Evolutionary conservation across 1,140 invertebrate species (phyloP), one percentile per base, ranked within the genome.

Genomic region (Hetaerina americana): DNA sequence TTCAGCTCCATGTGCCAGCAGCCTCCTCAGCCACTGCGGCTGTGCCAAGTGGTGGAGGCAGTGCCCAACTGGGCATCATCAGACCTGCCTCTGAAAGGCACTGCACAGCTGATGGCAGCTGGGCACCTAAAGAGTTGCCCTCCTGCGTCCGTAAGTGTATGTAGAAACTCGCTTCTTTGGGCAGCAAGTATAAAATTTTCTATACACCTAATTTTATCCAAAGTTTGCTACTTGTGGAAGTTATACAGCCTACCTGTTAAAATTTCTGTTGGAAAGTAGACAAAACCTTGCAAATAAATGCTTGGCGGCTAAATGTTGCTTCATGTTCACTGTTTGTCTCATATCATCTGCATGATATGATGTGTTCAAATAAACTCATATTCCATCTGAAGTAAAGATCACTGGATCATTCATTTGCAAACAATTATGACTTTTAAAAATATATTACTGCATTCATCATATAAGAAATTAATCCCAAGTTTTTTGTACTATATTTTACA

Each of bases 101-200:
- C 26, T 66, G 66, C 68, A 76, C 78, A 40, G 80, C 85, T 15
- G 83, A 85, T 74, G 85, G 85, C 22, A 76, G 79, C n/a, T 87
- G 86, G 96, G 88, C 87, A 12, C 96, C 96, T 0, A 90, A 90
- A 78, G 92, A 96, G 78, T 82, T 94, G 28, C 94, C 94, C 0
- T 89, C 91, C 69, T 97, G 94, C 84, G 90, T 94, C 80, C 90
- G 93, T 88, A 82, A 84, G 82, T 81, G 66, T 71, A 27, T 70
- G 40, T 57, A 57, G 40, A 57, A 57, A 57, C 40, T 57, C 40
- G 40, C 40, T 57, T 57, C 40, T 57, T 57, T 57, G 40, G 40
- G 40, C 40, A 57, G 40, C 40, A 57, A 57, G 40, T 57, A 57
- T 57, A 57, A 57, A 57, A n/a, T 57, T 57, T 57, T 18, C 40